Percentiles rank a stretch among this genome's conserved stretches.
These are phyloP conservation scores for Aspiorhynchus laticeps DNA, from an alignment of 2,113 vertebrate genomes.

Conservation along the genomic window DNA sequence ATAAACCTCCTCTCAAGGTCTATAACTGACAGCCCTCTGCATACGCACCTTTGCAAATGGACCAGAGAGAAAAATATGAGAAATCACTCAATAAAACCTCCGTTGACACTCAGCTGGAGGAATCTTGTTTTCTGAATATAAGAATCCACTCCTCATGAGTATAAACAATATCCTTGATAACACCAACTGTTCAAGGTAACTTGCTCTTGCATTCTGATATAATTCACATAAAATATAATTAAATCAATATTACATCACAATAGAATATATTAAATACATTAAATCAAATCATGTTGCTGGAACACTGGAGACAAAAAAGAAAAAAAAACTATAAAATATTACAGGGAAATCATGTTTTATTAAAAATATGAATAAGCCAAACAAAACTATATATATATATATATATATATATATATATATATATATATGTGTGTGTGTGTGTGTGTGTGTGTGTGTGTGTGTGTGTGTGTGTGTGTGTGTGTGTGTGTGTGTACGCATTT, in stretches of 20 bases:
- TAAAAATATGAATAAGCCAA: no score
- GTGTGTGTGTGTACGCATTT: no score
- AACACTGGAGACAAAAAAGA: not conserved
- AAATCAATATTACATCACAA: not conserved
- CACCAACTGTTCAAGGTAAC: not conserved
- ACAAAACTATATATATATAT: no score
- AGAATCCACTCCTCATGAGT: constrained; percentile 24
- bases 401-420: no score
- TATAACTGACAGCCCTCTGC: constrained; percentile 21
- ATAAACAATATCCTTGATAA: not conserved
- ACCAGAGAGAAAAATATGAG: not conserved
- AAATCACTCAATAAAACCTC: constrained; percentile 22
- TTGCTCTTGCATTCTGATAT: not conserved
- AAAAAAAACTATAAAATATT: not conserved
- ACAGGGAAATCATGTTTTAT: no score
- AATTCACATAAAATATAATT: not conserved
- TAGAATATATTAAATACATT: not conserved
- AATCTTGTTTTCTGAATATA: not conserved
- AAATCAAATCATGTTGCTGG: not conserved
- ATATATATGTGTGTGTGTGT: no score
- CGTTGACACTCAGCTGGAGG: constrained; percentile 2
- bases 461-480: no score
- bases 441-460: no score
- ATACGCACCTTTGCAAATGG: not conserved
- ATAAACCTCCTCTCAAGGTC: constrained; percentile 39